A percentile compares a stretch with the other conserved stretches of the same genome.
phyloP scores from a whole-genome alignment of 2,797 vertebrate species.

The Phrynocephalus forsythii region DNA sequence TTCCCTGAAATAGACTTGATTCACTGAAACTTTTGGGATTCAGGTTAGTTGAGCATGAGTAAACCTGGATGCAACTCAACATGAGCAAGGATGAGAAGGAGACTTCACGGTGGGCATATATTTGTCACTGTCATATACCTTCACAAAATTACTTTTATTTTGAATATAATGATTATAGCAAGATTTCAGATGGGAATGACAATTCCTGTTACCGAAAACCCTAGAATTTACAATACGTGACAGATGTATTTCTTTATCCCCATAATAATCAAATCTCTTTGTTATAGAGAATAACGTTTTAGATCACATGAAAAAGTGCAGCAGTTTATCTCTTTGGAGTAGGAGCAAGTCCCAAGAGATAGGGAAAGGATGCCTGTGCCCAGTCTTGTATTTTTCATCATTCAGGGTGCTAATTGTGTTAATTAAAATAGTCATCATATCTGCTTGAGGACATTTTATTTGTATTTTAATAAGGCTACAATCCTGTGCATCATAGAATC shows the following conservation, averaged over 20 bases:
- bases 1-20: no score
- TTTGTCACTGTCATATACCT: not conserved
- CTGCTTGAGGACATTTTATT: not conserved
- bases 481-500: no score
- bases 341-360: not conserved
- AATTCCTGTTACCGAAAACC: not conserved
- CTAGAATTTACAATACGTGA: not conserved
- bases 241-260: not conserved
- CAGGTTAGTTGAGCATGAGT: not conserved
- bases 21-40: no score
- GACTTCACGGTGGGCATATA: not conserved
- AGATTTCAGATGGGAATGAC: not conserved
- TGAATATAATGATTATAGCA: not conserved
- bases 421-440: no score
- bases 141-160: not conserved
- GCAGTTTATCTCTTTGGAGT: not conserved
- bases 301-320: not conserved
- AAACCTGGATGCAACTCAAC: not conserved
- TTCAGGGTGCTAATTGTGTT: not conserved
- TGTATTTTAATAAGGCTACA: not conserved
- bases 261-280: not conserved
- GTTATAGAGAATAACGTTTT: not conserved
- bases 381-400: not conserved
- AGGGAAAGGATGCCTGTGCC: not conserved
- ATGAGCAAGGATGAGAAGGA: not conserved